Evolutionary conservation across 1,140 invertebrate species (phyloP), one percentile per base, ranked within the genome.

Genomic region (Rhizoglyphus robini): DNA sequence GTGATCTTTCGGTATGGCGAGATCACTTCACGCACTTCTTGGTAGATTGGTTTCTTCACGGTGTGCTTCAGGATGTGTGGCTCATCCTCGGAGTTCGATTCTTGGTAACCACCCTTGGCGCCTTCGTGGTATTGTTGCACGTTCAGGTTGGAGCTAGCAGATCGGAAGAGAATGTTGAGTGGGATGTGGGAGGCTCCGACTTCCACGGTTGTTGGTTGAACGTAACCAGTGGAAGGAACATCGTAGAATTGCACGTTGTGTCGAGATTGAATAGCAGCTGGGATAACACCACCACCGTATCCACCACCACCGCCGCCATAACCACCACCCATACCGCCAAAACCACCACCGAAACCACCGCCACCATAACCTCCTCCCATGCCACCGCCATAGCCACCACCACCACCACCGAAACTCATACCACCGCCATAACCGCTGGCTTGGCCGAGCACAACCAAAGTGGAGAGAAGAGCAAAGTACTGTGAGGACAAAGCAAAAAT

Each of bases 41-140:
- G 59, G 25, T 25, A 25, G 25, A 61, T 18, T 51, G 59, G 59
- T 30, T 61, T 61, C 15, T 41, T 23, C 3, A 48, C 41, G 3
- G 31, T 13, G 29, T 61, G 59, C 15, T 25, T 30, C n/a, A 38
- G 59, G 4, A 23, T 15, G 36, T 61, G 59, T 30, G 59, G 59
- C 29, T 38, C 59, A 32, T 61, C 59, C 20, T 8, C 25, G 13
- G 59, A 61, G 23, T 27, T n/a, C 15, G n/a, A n/a, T n/a, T n/a
- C n/a, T 30, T 57, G 51, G 51, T 13, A 49, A 63, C 25, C 60
- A 32, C 63, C 63, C 15, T 11, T 23, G 58, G 13, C 59, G n/a
- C 63, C 63, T 30, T 63, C 27, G 32, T 64, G 63, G n/a, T 64
- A 15, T 32, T 64, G 63, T 34, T 63, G 47, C 15, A 64, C 63